phyloP scores from a whole-genome alignment of 1,140 invertebrate genomes.

The Gonioctena quinquepunctata region DNA sequence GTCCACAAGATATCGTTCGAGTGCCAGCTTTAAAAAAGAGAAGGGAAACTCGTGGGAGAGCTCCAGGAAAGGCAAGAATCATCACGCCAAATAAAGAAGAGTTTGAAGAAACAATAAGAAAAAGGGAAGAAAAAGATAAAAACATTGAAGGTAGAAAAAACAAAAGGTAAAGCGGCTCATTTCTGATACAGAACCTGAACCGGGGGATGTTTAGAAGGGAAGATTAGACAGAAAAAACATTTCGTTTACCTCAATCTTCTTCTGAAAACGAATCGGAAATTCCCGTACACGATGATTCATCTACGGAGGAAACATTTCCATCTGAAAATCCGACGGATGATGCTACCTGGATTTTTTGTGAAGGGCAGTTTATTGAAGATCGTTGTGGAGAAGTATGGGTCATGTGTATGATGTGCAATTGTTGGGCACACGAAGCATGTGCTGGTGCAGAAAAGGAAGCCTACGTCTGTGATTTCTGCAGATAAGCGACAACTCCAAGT shows the following conservation, averaged over 20 bases:
- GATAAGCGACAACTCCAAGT: too few species aligned
- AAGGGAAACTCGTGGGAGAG: constrained; percentile 11
- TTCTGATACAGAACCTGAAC: too few species aligned
- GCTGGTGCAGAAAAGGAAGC: too few species aligned
- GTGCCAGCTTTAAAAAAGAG: background rate
- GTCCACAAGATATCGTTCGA: constrained; percentile 1
- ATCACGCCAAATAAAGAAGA: constrained; percentile 13
- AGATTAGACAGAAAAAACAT: too few species aligned
- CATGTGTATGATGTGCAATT: background rate
- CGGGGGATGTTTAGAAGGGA: background rate
- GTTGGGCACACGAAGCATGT: too few species aligned
- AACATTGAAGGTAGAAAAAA: background rate
- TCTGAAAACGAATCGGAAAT: background rate
- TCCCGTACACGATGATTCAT: too few species aligned
- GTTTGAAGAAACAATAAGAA: background rate
- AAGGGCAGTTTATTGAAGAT: constrained; percentile 7
- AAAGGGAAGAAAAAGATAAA: background rate
- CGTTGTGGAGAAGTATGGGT: background rate
- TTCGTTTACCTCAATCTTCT: background rate
- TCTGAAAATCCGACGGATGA: background rate
- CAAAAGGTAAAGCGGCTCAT: background rate
- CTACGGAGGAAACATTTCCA: too few species aligned
- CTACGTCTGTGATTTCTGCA: too few species aligned
- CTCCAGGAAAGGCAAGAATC: constrained; percentile 20
- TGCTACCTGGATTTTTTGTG: background rate